Evolutionary conservation across 2,888 invertebrate species (phyloP).

Genomic region (Amphipoea lucens): DNA sequence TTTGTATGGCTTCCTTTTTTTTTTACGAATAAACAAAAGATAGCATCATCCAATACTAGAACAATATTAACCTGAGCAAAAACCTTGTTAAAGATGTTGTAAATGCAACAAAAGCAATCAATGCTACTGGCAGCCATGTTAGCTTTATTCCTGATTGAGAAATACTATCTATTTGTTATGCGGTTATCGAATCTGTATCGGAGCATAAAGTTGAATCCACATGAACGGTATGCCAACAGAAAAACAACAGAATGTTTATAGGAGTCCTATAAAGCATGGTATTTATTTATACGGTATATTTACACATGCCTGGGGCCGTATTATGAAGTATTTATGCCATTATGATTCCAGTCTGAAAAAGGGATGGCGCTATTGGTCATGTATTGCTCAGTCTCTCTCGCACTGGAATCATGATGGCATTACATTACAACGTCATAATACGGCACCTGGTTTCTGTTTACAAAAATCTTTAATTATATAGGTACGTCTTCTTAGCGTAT

Average conservation of each 20-base stretch:
- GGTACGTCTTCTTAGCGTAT: too few species aligned
- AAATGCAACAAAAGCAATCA: slow-evolving; percentile 35
- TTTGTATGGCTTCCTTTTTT: not conserved
- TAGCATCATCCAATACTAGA: not conserved
- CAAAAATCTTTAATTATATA: not conserved
- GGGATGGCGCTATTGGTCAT: too few species aligned
- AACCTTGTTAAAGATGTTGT: not conserved
- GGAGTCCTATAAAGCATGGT: not conserved
- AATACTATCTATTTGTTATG: slow-evolving; percentile 42
- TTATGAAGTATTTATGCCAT: too few species aligned
- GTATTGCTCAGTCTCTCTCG: too few species aligned
- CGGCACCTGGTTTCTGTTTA: not conserved
- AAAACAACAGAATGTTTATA: not conserved
- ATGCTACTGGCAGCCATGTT: slow-evolving; percentile 25
- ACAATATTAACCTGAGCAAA: slow-evolving; percentile 2
- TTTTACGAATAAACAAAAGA: not conserved
- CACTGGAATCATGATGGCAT: too few species aligned
- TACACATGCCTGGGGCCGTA: not conserved
- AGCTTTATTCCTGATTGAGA: slow-evolving; percentile 30
- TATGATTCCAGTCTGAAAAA: too few species aligned
- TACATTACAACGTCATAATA: too few species aligned
- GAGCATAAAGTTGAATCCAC: slow-evolving; percentile 25
- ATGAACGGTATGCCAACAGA: not conserved
- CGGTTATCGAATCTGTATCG: slow-evolving; percentile 41
- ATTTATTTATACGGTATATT: slow-evolving; percentile 5